These are phyloP conservation scores for Spilarctia lutea DNA, from an alignment of 2,888 invertebrate genomes.

Conservation along the genomic window DNA sequence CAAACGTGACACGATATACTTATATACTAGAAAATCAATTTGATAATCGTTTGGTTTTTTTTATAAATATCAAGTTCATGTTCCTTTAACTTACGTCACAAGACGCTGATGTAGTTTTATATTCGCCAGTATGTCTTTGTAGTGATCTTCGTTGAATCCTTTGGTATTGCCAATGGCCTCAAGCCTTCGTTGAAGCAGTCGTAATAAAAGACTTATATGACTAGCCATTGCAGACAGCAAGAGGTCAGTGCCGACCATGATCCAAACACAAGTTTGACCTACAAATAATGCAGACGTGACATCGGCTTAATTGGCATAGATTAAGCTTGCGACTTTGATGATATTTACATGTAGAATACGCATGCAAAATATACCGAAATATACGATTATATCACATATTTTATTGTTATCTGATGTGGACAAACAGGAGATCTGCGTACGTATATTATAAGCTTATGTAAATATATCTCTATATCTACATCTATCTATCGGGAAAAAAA, in stretches of 20 bases:
- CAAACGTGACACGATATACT: no score
- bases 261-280: slow-evolving; percentile 80
- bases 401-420: background rate
- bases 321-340: slow-evolving; percentile 10
- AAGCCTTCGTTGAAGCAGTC: slow-evolving; percentile 70
- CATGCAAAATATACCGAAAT: background rate
- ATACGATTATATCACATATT: background rate
- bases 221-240: slow-evolving; percentile 80
- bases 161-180: slow-evolving; percentile 59
- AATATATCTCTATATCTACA: no score
- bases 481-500: no score
- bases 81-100: slow-evolving; percentile 63
- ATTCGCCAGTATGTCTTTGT: slow-evolving; percentile 67
- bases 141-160: slow-evolving; percentile 65
- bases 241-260: slow-evolving; percentile 78
- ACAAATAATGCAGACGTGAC: slow-evolving; percentile 22
- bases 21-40: background rate
- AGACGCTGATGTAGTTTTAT: slow-evolving; percentile 79
- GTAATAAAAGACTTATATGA: slow-evolving; percentile 74
- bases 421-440: background rate
- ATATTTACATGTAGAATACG: background rate
- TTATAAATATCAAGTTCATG: background rate
- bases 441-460: no score
- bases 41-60: background rate
- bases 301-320: slow-evolving; percentile 10